Base-by-base conservation (phyloP, 2,113 vertebrate species). In the Clupea harengus region DNA sequence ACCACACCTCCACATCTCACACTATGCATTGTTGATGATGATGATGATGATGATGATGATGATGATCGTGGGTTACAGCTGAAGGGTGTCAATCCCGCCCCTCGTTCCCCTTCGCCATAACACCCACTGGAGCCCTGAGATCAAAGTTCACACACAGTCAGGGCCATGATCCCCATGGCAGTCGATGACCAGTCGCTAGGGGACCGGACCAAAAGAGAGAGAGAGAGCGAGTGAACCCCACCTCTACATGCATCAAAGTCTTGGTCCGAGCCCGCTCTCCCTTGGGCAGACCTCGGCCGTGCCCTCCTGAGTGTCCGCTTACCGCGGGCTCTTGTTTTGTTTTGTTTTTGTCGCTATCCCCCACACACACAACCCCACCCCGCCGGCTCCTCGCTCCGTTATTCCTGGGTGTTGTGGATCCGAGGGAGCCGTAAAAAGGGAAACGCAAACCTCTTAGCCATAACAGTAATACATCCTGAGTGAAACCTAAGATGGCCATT, bases 401-500 rank as follows among this genome's bases (percentile, higher is more conserved):
- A 83, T 94, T 92, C 91, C 86, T 91, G 90, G 92, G 91, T 91
- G 93, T 92, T 92, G 91, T 94, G 94, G 93, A 94, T 94, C 93
- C 9, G 88, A 94, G 90, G 92, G 91, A 95, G 90, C 90, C 92
- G 90, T 95, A 94, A 94, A 95, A 94, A 94, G 90, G 89, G 89
- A 92, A 94, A 93, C 75, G 82, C 91, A 92, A 90, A 90, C 89
- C 94, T 94, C 89, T 93, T 92, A 95, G 93, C 92, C 94, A 94
- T 94, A 95, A 94, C 92, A 94, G 92, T 90, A 87, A 86, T 89
- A 92, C 90, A 94, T 95, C 93, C 92, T 90, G 88, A 92, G 91
- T 94, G 94, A 95, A 96, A 95, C 92, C 89, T 89, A 94, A 95
- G 93, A 94, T 89, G 89, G 85, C 95, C 94, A 96, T 95, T 95